Evolutionary conservation across 2,113 vertebrate genomes (phyloP).

Genomic region (Sorex araneus): DNA sequence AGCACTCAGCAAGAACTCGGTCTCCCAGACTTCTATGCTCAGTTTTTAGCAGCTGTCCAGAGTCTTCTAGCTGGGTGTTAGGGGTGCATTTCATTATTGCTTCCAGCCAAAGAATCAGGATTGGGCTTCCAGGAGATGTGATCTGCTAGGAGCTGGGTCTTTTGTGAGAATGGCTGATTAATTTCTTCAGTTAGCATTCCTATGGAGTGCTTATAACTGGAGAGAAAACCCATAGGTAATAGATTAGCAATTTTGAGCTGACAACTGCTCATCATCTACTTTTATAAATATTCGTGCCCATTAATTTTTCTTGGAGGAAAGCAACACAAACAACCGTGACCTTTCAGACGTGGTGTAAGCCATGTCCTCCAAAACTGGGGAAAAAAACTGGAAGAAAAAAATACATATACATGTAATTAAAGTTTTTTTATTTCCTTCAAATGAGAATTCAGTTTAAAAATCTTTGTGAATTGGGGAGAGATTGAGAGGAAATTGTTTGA

Average conservation of each 20-base stretch:
- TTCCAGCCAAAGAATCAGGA: slow-evolving; percentile 27
- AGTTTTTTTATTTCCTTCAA: slow-evolving; percentile 69
- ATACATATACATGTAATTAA: slow-evolving; percentile 77
- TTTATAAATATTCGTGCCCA: slow-evolving; percentile 77
- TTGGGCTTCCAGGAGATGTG: not conserved
- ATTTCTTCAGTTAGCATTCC: slow-evolving; percentile 76
- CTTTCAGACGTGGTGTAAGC: slow-evolving; percentile 69
- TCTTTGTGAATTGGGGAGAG: not conserved
- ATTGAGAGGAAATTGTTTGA: slow-evolving; percentile 55
- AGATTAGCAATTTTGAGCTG: slow-evolving; percentile 77
- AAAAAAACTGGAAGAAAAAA: slow-evolving; percentile 64
- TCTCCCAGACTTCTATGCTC: slow-evolving; percentile 14
- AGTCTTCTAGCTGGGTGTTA: slow-evolving; percentile 9
- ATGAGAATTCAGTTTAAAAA: slow-evolving; percentile 64
- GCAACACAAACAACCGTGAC: slow-evolving; percentile 58
- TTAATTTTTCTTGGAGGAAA: slow-evolving; percentile 79
- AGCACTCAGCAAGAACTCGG: slow-evolving; percentile 24
- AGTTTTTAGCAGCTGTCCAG: not conserved
- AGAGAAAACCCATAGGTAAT: slow-evolving; percentile 70
- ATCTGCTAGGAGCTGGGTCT: slow-evolving; percentile 40
- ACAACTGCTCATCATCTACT: slow-evolving; percentile 77
- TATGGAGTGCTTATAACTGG: slow-evolving; percentile 52
- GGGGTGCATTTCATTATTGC: slow-evolving; percentile 37
- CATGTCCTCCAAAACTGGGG: slow-evolving; percentile 62
- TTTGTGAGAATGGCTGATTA: slow-evolving; percentile 73